Conservation (phyloP, 2,888 invertebrate genomes). For the Octonoba sinensis region DNA sequence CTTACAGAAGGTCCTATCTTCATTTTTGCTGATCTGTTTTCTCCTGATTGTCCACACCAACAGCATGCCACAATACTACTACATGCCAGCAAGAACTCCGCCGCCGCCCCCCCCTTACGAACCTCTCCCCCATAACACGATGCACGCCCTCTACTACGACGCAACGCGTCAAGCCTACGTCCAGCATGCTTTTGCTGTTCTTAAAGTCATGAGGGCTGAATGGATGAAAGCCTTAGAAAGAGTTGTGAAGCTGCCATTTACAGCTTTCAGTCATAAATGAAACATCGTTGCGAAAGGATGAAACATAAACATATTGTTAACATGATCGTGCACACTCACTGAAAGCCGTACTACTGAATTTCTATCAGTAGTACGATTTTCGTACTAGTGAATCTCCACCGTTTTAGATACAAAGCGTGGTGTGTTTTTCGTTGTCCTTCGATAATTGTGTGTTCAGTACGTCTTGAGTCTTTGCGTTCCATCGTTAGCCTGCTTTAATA, state of each 20-base stretch:
- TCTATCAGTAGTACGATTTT: too few species aligned
- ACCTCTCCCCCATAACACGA: slow-evolving; percentile 27
- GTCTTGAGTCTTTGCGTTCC: too few species aligned
- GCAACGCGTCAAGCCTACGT: slow-evolving; percentile 51
- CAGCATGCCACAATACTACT: background rate
- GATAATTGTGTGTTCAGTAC: too few species aligned
- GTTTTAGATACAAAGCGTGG: too few species aligned
- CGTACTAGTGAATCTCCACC: too few species aligned
- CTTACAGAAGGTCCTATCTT: too few species aligned
- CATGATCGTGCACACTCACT: background rate
- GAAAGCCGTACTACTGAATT: background rate
- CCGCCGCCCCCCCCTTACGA: slow-evolving; percentile 34
- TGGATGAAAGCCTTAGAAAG: slow-evolving; percentile 46
- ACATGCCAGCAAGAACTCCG: background rate
- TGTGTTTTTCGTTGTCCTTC: too few species aligned
- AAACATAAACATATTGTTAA: background rate
- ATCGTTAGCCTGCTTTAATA: too few species aligned
- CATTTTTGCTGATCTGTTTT: too few species aligned
- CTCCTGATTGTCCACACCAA: too few species aligned
- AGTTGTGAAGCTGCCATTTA: slow-evolving; percentile 36
- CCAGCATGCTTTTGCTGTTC: slow-evolving; percentile 28
- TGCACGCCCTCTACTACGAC: slow-evolving; percentile 53
- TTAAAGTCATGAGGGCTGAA: slow-evolving; percentile 47
- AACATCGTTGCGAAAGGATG: background rate
- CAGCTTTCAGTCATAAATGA: slow-evolving; percentile 8